Percentiles rank a stretch among this genome's conserved stretches.
These are phyloP conservation scores for Hofmannophila pseudospretella DNA, from an alignment of 2,888 invertebrate species.

Conservation along the genomic window DNA sequence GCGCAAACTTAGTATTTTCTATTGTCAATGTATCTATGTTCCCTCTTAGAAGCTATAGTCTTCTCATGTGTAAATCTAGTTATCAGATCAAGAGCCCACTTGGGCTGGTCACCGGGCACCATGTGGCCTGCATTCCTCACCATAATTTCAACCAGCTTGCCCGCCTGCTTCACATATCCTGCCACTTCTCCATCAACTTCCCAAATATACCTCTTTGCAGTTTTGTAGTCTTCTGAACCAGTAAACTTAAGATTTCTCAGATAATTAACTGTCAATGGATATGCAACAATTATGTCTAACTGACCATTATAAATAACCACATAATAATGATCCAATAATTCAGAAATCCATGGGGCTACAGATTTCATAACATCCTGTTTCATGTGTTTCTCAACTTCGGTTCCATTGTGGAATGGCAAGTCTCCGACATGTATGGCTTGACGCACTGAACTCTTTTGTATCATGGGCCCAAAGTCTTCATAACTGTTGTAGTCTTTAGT, in stretches of 20 bases:
- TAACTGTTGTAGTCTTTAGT: constrained; percentile 74
- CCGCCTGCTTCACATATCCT: constrained; percentile 85
- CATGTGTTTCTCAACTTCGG: constrained; percentile 83
- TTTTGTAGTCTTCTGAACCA: constrained; percentile 81
- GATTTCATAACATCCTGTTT: constrained; percentile 89
- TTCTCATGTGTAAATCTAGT: constrained; percentile 80
- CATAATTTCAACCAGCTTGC: constrained; percentile 84
- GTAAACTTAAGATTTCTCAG: constrained; percentile 84
- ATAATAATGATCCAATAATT: constrained; percentile 81
- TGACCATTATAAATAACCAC: constrained; percentile 94
- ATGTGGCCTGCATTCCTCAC: constrained; percentile 90
- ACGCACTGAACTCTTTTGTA: constrained; percentile 80
- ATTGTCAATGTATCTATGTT: background rate
- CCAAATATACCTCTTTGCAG: constrained; percentile 83
- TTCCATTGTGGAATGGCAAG: constrained; percentile 81
- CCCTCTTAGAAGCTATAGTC: constrained; percentile 29
- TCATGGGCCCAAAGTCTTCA: constrained; percentile 78
- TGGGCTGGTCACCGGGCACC: constrained; percentile 88
- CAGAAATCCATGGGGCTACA: constrained; percentile 84
- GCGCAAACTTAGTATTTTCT: no score
- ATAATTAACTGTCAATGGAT: constrained; percentile 90
- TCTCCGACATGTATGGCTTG: constrained; percentile 92
- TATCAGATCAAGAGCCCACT: constrained; percentile 86
- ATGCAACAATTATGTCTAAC: constrained; percentile 93
- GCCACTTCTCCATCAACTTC: constrained; percentile 82